Percentiles rank a stretch among this genome's conserved stretches.
Conservation (phyloP, 2,113 vertebrate genomes). For the Oostethus manadensis region DNA sequence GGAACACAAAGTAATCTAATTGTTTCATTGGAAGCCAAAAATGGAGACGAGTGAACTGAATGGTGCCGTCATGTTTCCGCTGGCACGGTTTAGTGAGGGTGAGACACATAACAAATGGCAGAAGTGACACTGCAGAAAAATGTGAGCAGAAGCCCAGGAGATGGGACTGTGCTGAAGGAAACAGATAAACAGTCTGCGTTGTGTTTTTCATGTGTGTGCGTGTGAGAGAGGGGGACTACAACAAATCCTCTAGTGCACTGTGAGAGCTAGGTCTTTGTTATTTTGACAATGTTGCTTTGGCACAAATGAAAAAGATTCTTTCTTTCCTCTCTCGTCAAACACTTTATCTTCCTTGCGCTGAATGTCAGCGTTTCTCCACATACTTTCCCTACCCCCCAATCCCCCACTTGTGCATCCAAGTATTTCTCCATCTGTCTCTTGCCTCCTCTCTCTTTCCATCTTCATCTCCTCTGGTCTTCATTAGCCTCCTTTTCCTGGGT, state of each 20-base stretch:
- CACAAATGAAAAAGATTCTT: slow-evolving; percentile 57
- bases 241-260: slow-evolving; percentile 49
- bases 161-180: slow-evolving; percentile 46
- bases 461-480: slow-evolving; percentile 46
- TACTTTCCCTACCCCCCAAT: slow-evolving; percentile 32
- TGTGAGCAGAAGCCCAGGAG: slow-evolving; percentile 49
- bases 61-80: slow-evolving; percentile 17
- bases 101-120: slow-evolving; percentile 55
- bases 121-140: slow-evolving; percentile 52
- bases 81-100: slow-evolving; percentile 27
- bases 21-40: slow-evolving; percentile 20
- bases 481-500: slow-evolving; percentile 44
- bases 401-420: slow-evolving; percentile 51
- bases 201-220: slow-evolving; percentile 31
- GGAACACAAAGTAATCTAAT: slow-evolving; percentile 3
- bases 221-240: slow-evolving; percentile 16
- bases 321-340: slow-evolving; percentile 47
- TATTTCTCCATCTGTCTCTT: slow-evolving; percentile 32
- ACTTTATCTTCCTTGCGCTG: slow-evolving; percentile 45
- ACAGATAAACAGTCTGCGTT: slow-evolving; percentile 51
- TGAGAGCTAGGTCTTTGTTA: slow-evolving; percentile 60
- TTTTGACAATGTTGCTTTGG: slow-evolving; percentile 51
- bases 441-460: slow-evolving; percentile 8
- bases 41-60: slow-evolving; percentile 4
- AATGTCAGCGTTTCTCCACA: slow-evolving; percentile 56